phyloP scores from a whole-genome alignment of 2,797 vertebrate genomes.

The Calcarius lapponicus region DNA sequence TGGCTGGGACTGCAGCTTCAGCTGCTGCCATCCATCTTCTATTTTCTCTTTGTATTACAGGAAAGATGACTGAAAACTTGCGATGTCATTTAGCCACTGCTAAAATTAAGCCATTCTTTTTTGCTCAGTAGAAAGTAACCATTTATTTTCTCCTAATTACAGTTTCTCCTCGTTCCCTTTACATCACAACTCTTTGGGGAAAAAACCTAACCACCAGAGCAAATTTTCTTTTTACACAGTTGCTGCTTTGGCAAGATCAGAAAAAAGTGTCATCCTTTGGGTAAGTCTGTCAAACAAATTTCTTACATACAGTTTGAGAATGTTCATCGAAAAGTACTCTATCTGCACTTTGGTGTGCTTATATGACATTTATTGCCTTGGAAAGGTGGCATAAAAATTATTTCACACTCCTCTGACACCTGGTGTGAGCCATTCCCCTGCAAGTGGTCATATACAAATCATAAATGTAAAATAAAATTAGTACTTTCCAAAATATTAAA shows the following conservation, averaged over 20 bases:
- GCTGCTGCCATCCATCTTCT: slow-evolving; percentile 47
- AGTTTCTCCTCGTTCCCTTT: neutral
- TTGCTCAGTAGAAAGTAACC: neutral
- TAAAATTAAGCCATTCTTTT: neutral
- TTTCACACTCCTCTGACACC: slow-evolving; percentile 54
- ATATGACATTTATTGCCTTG: slow-evolving; percentile 71
- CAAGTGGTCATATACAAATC: neutral
- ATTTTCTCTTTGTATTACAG: neutral
- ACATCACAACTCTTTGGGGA: neutral
- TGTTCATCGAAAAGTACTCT: slow-evolving; percentile 47
- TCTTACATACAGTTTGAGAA: slow-evolving; percentile 50
- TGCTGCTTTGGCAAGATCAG: slow-evolving; percentile 70
- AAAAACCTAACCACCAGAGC: neutral
- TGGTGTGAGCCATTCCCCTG: neutral
- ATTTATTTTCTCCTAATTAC: neutral
- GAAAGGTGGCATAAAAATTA: slow-evolving; percentile 70
- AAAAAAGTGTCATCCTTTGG: slow-evolving; percentile 62
- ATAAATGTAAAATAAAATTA: neutral
- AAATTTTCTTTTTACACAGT: slow-evolving; percentile 46
- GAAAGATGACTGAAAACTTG: slow-evolving; percentile 60
- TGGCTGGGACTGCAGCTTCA: slow-evolving; percentile 49
- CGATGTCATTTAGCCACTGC: slow-evolving; percentile 12
- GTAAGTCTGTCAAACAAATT: slow-evolving; percentile 57
- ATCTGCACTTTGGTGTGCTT: slow-evolving; percentile 44
- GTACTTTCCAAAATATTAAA: neutral